Evolutionary conservation across 2,113 vertebrate genomes (phyloP).

Genomic region (Psittacula cyanocephala): DNA sequence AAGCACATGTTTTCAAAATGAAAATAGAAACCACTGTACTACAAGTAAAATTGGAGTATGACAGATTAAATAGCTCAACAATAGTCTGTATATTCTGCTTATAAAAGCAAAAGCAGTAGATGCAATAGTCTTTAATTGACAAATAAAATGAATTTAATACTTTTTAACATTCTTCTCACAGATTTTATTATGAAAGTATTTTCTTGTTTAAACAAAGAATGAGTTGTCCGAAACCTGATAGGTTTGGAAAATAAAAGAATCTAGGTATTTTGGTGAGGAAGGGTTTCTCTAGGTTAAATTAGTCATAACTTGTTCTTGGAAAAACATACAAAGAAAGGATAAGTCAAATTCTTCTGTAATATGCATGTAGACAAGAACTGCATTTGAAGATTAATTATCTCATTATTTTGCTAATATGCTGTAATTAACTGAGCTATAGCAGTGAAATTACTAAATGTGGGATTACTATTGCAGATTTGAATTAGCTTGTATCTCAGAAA

Average conservation of each 20-base stretch:
- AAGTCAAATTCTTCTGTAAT: conserved; percentile 68
- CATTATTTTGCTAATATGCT: conserved; percentile 69
- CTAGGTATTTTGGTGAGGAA: conserved; percentile 50
- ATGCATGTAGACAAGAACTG: conserved; percentile 49
- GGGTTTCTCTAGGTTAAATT: conserved; percentile 68
- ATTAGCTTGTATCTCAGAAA: conserved; percentile 47
- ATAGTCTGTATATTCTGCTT: neutral
- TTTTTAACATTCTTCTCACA: conserved; percentile 24
- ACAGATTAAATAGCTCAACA: neutral
- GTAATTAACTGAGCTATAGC: conserved; percentile 66
- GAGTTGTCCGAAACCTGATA: conserved; percentile 60
- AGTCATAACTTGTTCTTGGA: conserved; percentile 76
- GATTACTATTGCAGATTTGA: conserved; percentile 56
- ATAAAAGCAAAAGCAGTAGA: neutral
- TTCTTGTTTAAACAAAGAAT: conserved; percentile 54
- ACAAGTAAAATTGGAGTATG: neutral
- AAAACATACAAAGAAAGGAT: conserved; percentile 67
- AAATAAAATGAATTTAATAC: conserved; percentile 24
- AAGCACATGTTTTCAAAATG: neutral
- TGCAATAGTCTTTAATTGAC: neutral
- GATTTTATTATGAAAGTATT: conserved; percentile 54
- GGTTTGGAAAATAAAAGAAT: conserved; percentile 46
- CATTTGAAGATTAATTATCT: conserved; percentile 73
- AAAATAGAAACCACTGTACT: neutral
- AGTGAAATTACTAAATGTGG: conserved; percentile 69